Conservation (phyloP, 1,140 invertebrate species). For the Leptinotarsa texana region DNA sequence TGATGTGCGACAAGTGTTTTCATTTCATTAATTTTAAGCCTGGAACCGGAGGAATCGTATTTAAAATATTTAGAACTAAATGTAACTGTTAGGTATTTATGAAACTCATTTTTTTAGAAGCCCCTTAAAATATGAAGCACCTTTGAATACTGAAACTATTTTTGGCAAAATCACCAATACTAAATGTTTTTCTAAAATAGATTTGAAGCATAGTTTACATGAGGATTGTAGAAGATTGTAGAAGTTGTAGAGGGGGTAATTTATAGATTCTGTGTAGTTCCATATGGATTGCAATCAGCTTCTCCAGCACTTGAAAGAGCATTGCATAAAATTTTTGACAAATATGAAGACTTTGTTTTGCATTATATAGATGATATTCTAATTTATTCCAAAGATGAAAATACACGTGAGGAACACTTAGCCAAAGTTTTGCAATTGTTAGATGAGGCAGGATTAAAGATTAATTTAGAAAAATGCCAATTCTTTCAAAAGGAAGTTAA, state of each 20-base stretch:
- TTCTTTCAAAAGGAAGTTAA: constrained; percentile 34
- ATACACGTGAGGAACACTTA: constrained; percentile 45
- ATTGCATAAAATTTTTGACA: constrained; percentile 4
- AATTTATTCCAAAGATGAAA: constrained; percentile 49
- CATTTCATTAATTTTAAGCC: too few species aligned
- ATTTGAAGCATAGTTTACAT: constrained; percentile 22
- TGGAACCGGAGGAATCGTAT: too few species aligned
- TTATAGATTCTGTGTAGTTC: constrained; percentile 10
- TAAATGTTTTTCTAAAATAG: constrained; percentile 10
- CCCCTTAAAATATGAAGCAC: neutral
- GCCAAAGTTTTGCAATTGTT: constrained; percentile 43
- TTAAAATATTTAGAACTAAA: too few species aligned
- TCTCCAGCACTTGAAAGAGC: constrained; percentile 6
- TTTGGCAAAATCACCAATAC: constrained; percentile 21
- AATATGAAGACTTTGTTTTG: constrained; percentile 11
- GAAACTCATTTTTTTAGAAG: too few species aligned
- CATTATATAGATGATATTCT: constrained; percentile 44
- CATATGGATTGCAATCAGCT: constrained; percentile 11
- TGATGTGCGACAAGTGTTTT: too few species aligned
- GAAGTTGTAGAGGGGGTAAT: constrained; percentile 9
- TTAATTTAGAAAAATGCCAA: constrained; percentile 39
- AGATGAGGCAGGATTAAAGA: constrained; percentile 41
- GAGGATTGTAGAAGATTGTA: constrained; percentile 17
- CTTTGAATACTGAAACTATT: constrained; percentile 11
- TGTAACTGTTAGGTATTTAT: too few species aligned